Base-by-base conservation (phyloP, 2,888 invertebrate species). In the Pammene aurita region DNA sequence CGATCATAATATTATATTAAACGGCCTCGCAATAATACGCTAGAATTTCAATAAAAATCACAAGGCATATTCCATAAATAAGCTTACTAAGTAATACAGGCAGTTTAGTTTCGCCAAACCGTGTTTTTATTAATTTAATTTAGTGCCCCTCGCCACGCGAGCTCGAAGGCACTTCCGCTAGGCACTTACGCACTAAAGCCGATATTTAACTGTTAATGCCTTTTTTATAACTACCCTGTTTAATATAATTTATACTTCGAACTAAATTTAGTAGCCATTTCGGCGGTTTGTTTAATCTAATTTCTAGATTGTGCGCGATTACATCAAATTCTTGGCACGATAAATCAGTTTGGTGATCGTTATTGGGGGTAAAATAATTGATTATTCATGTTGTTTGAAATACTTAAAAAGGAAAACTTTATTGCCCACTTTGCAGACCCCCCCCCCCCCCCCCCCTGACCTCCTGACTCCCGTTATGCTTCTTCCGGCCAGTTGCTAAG, bases 41-140 rank as follows among this genome's bases (percentile, higher is more conserved):
- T 13, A 18, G 26, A 42, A 13, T 55, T 61, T 9, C 63, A 68
- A 63, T 68, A 50, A 52, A 50, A 46, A 46, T 58, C 35, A 18
- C 52, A 6, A 42, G 18, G 14, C 38, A 14, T 62, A 62, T 44
- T 54, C 60, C 58, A 58, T 64, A 69, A 69, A 64, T 54, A 69
- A 64, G 63, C 54, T 9, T 18, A 14, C 63, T 52, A 64, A 64
- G 58, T 69, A 64, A 52, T 64, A 48, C 16, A 54, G 54, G 54
- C 54, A 54, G 57, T 69, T 64, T 52, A 55, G 63, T 64, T 46
- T 69, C 52, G 26, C 11, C 18, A 44, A 26, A 58, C 35, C 63
- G 58, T 68, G 68, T 69, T 68, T 58, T 68, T n/a, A n/a, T n/a
- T 58, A 69, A 69, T 69, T 58, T 69, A 58, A 69, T 69, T 69